These are phyloP conservation scores for Drosophila yakuba DNA, from an alignment of 1,140 invertebrate species.

Conservation along the genomic window DNA sequence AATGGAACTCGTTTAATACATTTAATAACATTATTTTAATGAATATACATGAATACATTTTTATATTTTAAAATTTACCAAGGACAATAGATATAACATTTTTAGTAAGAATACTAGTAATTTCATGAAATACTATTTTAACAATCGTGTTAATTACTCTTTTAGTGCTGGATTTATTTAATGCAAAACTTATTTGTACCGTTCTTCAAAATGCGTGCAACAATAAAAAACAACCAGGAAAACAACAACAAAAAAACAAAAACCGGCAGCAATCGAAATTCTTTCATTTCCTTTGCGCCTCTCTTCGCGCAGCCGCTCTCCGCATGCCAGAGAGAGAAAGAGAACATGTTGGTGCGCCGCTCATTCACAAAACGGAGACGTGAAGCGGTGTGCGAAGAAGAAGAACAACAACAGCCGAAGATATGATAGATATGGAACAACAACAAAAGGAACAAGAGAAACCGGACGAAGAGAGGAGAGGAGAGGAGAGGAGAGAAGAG, in stretches of 20 bases:
- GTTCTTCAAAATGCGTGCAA: conserved; percentile 24
- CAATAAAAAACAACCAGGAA: conserved; percentile 19
- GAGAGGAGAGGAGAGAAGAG: conserved; percentile 15
- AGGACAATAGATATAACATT: neutral
- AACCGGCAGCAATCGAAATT: conserved; percentile 46
- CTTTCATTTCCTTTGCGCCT: conserved; percentile 24
- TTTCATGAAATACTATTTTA: too few species aligned
- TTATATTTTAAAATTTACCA: too few species aligned
- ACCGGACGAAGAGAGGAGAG: conserved; percentile 23
- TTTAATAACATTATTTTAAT: too few species aligned
- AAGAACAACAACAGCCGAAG: conserved; percentile 58
- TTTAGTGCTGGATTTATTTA: conserved; percentile 16
- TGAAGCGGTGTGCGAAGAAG: conserved; percentile 28
- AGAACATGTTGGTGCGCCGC: conserved; percentile 46
- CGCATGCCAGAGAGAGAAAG: neutral
- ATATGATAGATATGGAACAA: conserved; percentile 81
- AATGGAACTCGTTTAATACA: too few species aligned
- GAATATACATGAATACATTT: too few species aligned
- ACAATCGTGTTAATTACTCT: too few species aligned
- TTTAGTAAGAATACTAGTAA: too few species aligned
- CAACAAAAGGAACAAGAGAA: conserved; percentile 53
- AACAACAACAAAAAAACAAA: conserved; percentile 10
- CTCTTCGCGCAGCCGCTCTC: conserved; percentile 33
- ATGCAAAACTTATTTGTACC: conserved; percentile 21
- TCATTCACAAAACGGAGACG: conserved; percentile 71